phyloP scores from a whole-genome alignment of 2,888 invertebrate genomes.

The Amiota communis region DNA sequence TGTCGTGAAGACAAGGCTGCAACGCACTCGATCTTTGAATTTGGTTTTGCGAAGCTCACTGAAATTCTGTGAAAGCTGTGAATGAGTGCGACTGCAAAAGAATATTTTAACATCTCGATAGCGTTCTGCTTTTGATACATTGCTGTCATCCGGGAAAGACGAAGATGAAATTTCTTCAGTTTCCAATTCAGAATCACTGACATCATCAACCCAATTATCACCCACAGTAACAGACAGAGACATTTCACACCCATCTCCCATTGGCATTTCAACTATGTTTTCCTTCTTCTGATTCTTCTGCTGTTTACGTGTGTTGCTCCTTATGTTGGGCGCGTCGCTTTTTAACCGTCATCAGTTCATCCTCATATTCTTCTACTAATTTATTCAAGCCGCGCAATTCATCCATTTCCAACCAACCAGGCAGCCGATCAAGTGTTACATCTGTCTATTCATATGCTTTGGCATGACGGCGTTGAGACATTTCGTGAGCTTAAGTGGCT shows the following conservation, averaged over 20 bases:
- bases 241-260: conserved; percentile 36
- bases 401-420: no score
- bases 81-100: conserved; percentile 97
- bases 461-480: no score
- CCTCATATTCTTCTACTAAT: conserved; percentile 77
- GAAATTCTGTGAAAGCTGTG: conserved; percentile 96
- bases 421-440: no score
- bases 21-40: conserved; percentile 80
- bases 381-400: conserved; percentile 77
- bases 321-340: conserved; percentile 35
- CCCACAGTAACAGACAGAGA: neutral
- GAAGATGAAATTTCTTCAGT: conserved; percentile 25
- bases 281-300: neutral
- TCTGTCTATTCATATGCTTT: no score
- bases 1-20: conserved; percentile 92
- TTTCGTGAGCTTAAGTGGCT: no score
- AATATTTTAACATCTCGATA: conserved; percentile 78
- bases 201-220: neutral
- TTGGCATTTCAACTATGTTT: conserved; percentile 39
- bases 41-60: conserved; percentile 90
- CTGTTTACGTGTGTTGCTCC: conserved; percentile 33
- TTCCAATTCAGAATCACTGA: conserved; percentile 35
- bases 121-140: conserved; percentile 27
- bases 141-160: conserved; percentile 17
- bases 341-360: conserved; percentile 74